Conservation (phyloP, 2,888 invertebrate genomes). For the Oxycera nigricornis region DNA sequence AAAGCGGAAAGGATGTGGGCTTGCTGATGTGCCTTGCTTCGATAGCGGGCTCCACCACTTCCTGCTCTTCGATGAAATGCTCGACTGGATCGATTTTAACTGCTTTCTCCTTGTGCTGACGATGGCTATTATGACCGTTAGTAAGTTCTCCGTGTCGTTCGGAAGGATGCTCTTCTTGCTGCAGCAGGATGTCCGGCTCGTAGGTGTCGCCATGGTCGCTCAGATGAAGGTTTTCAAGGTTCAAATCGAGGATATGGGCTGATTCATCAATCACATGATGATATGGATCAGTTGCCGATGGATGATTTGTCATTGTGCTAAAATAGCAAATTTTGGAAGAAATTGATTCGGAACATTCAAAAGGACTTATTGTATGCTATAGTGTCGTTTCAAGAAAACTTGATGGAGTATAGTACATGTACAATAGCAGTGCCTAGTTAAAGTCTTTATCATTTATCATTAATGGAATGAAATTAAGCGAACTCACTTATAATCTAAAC, state of each 20-base stretch:
- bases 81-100: background rate
- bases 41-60: constrained; percentile 44
- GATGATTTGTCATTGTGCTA: background rate
- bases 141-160: background rate
- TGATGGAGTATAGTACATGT: constrained; percentile 34
- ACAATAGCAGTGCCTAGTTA: too few species aligned
- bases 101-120: background rate
- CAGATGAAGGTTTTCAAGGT: constrained; percentile 41
- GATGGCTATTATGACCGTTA: constrained; percentile 37
- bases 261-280: constrained; percentile 8
- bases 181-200: background rate
- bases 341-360: background rate
- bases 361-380: background rate
- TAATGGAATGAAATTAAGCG: too few species aligned
- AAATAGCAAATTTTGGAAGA: background rate
- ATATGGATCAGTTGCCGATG: constrained; percentile 18
- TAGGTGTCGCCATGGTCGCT: background rate
- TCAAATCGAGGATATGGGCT: constrained; percentile 13
- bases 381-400: constrained; percentile 26
- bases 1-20: constrained; percentile 55
- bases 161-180: background rate
- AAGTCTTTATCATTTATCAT: too few species aligned
- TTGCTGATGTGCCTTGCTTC: constrained; percentile 52
- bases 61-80: background rate
- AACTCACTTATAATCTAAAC: too few species aligned